Conservation (phyloP, 53 echinoderm and acorn worm genomes). For the Stichopus horrens region DNA sequence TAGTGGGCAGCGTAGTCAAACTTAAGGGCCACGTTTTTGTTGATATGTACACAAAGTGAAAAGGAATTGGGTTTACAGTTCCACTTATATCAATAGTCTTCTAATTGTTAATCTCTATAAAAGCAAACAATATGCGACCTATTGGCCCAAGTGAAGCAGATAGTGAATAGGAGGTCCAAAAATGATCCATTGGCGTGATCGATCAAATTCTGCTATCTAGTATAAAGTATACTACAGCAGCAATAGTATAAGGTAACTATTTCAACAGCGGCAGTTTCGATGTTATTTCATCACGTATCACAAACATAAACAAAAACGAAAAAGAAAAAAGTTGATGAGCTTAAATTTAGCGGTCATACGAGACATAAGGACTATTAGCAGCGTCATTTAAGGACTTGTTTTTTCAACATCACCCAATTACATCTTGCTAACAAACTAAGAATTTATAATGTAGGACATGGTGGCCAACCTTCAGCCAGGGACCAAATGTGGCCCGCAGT, state of each 20-base stretch:
- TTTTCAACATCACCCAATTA: no score
- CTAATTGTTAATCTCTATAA: constrained; percentile 24
- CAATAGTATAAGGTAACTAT: neutral
- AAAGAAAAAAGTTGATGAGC: no score
- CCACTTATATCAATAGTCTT: constrained; percentile 9
- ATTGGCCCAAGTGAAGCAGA: neutral
- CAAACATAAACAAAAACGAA: no score
- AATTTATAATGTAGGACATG: no score
- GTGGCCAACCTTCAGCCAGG: no score
- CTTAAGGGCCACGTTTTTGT: constrained; percentile 16
- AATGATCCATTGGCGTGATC: constrained; percentile 19
- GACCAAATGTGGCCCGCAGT: no score
- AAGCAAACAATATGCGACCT: constrained; percentile 1
- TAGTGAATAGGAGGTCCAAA: neutral
- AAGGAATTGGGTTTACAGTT: constrained; percentile 25
- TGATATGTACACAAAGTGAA: constrained; percentile 40
- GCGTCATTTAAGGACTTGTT: no score
- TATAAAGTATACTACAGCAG: neutral
- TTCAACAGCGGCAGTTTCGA: neutral
- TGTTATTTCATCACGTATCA: neutral
- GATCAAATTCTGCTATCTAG: constrained; percentile 4
- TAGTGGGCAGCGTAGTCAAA: constrained; percentile 7
- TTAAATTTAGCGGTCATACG: no score
- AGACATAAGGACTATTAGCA: no score
- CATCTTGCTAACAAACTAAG: no score